These are phyloP conservation scores for Cryptoblepharus egeriae DNA, from an alignment of 2,797 vertebrate species.

Conservation along the genomic window DNA sequence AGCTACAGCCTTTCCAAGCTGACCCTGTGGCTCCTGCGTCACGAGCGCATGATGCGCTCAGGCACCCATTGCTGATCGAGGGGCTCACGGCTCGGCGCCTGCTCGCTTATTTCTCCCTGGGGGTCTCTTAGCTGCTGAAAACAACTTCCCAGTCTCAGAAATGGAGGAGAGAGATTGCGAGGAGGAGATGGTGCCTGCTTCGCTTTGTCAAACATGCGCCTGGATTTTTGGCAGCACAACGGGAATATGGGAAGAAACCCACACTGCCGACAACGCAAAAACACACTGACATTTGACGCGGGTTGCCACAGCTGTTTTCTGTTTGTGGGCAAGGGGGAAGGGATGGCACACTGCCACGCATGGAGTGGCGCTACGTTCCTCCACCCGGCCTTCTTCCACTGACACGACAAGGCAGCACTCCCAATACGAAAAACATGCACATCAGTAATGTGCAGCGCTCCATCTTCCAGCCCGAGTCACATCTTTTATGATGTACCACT, in stretches of 20 bases:
- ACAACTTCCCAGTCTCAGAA: neutral
- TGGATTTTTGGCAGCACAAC: conserved; percentile 12
- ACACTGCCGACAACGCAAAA: conserved; percentile 58
- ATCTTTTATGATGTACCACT: neutral
- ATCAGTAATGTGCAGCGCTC: conserved; percentile 35
- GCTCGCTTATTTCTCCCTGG: no score
- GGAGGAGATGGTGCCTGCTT: neutral
- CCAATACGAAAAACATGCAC: conserved; percentile 40
- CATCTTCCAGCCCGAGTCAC: conserved; percentile 59
- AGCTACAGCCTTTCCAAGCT: no score
- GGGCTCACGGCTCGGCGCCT: no score
- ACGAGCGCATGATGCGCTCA: no score
- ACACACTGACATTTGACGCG: conserved; percentile 57
- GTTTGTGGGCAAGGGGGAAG: conserved; percentile 6
- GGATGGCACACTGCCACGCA: conserved; percentile 33
- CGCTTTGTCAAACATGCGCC: neutral
- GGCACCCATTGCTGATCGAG: no score
- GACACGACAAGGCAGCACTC: conserved; percentile 50
- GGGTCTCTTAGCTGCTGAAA: neutral
- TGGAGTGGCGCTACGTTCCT: conserved; percentile 62
- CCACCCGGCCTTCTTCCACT: conserved; percentile 63
- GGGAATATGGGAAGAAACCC: conserved; percentile 5
- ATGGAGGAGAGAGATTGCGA: no score
- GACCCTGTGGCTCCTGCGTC: no score
- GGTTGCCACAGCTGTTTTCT: conserved; percentile 49